Evolutionary conservation across 1,140 invertebrate genomes (phyloP).

Genomic region (Meteorus sp.): DNA sequence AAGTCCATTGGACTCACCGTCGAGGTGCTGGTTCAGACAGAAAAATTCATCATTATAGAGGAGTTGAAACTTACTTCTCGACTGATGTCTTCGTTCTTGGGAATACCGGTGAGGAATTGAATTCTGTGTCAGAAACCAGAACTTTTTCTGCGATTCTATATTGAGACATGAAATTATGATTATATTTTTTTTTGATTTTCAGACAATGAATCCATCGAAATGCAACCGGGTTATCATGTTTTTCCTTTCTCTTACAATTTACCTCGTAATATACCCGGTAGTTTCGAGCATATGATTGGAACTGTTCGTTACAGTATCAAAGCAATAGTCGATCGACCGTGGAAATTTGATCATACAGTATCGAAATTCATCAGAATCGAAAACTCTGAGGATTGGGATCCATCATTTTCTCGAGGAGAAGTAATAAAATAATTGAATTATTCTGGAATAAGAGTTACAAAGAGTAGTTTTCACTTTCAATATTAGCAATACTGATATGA

Average conservation of each 20-base stretch:
- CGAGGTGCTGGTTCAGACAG: no score
- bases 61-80: conserved; percentile 10
- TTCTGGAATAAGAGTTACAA: no score
- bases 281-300: conserved; percentile 62
- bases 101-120: no score
- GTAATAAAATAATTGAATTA: no score
- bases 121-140: no score
- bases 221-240: conserved; percentile 52
- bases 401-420: neutral
- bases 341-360: conserved; percentile 60
- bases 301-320: conserved; percentile 62
- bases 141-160: neutral
- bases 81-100: conserved; percentile 6
- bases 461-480: no score
- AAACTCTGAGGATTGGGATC: conserved; percentile 32
- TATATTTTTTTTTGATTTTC: neutral
- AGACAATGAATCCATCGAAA: conserved; percentile 7
- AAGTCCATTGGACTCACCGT: neutral
- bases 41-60: neutral
- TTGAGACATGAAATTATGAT: neutral
- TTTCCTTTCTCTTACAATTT: conserved; percentile 61
- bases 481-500: no score
- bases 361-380: conserved; percentile 60
- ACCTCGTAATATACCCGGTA: conserved; percentile 57
- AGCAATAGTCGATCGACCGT: conserved; percentile 62